Base-by-base conservation (phyloP, 1,140 invertebrate species). In the Zaprionus davidi region DNA sequence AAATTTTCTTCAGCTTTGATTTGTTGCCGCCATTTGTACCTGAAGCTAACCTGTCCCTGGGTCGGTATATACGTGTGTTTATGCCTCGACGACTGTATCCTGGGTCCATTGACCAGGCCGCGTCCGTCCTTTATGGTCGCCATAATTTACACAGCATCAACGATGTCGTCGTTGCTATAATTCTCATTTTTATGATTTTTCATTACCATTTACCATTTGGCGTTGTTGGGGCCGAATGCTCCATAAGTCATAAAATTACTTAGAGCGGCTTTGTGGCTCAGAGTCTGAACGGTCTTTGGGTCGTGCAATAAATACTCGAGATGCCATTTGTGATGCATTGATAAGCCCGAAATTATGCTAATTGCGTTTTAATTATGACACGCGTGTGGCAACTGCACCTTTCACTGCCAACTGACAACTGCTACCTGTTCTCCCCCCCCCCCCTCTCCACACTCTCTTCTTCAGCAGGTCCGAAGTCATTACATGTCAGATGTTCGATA, bases 311-410 rank as follows among this genome's bases (percentile, higher is more conserved):
- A 79, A 79, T 79, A 79, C 74, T 77, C 75, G 67, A 80, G 71
- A 63, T 81, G 78, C 58, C 79, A 81, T 80, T 81, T 81, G 74
- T 81, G 79, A 81, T 81, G 73, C 79, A 76, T 75, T 81, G 79
- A 81, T 81, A 81, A 81, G 79, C 79, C 56, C 64, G 69, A 81
- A 81, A 78, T 81, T 81, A 81, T 81, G 79, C 74, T 81, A 81
- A 81, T 81, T 81, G 79, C 49, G 74, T 81, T 81, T 81, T 81
- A 81, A 81, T 81, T 81, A 81, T 81, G 79, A 81, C 79, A 70
- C 75, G 79, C 79, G 79, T 76, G 79, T 80, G 78, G 62, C 46
- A 20, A 51, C 73, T 63, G 53, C 46, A 69, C 46, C 68, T 62
- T 64, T 46, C 41, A 59, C 44, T 46, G 41, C 49, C 69, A 64